A percentile compares a stretch with the other conserved stretches of the same genome.
Conservation (phyloP, 2,797 vertebrate species). For the Forpus xanthops region DNA sequence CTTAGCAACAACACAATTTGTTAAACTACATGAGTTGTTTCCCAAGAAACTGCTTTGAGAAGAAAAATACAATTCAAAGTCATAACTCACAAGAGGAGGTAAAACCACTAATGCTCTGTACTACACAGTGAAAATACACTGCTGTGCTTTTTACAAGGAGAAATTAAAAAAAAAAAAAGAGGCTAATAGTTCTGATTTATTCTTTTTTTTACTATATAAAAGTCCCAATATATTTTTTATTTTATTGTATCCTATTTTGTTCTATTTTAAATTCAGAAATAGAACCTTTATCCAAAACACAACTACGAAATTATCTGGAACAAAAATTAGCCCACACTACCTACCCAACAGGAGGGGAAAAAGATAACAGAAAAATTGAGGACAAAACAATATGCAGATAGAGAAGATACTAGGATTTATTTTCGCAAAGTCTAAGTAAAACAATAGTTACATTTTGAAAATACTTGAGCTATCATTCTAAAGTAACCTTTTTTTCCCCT, state of each 20-base stretch:
- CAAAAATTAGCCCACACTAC: not conserved
- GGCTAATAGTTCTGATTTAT: not conserved
- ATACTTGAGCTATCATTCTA: not conserved
- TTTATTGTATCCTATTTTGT: not conserved
- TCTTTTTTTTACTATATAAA: not conserved
- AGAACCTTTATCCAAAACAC: not conserved
- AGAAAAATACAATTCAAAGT: not conserved
- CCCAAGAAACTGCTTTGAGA: not conserved
- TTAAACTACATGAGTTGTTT: not conserved
- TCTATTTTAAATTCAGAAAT: not conserved
- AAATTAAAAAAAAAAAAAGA: not conserved
- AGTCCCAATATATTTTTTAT: not conserved
- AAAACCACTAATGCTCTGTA: not conserved
- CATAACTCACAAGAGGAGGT: not conserved
- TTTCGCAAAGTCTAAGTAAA: not conserved
- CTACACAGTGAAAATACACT: not conserved
- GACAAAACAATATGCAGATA: not conserved
- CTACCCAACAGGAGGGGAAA: not conserved
- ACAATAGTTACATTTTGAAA: not conserved
- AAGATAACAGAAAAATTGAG: not conserved
- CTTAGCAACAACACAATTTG: not conserved
- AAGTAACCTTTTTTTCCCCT: not conserved
- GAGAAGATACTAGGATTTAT: not conserved
- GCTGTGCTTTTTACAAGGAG: not conserved
- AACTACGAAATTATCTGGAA: not conserved